Percentiles rank a stretch among this genome's conserved stretches.
Evolutionary conservation across 2,888 invertebrate genomes (phyloP).

Genomic region (Villa cingulata): DNA sequence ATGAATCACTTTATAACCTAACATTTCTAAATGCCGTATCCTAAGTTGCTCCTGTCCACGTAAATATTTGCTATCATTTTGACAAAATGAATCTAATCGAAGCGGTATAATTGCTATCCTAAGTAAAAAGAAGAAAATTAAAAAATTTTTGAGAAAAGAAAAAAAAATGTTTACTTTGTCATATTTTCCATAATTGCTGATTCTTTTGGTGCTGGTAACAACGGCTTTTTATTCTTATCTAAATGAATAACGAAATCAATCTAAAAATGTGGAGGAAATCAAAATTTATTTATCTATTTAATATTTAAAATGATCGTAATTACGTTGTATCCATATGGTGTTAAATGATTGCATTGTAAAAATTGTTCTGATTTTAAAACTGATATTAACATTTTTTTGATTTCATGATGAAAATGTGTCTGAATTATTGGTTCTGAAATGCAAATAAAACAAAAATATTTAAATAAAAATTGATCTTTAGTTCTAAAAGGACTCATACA

Average conservation of each 20-base stretch:
- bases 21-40: slow-evolving; percentile 46
- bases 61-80: slow-evolving; percentile 37
- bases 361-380: slow-evolving; percentile 25
- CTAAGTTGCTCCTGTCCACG: slow-evolving; percentile 41
- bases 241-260: slow-evolving; percentile 35
- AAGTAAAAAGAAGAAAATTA: no score
- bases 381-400: slow-evolving; percentile 20
- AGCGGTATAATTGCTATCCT: slow-evolving; percentile 38
- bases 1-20: slow-evolving; percentile 45
- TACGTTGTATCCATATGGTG: slow-evolving; percentile 34
- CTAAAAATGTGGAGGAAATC: slow-evolving; percentile 13
- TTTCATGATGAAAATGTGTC: slow-evolving; percentile 22
- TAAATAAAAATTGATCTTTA: no score
- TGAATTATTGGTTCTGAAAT: slow-evolving; percentile 15
- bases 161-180: slow-evolving; percentile 31
- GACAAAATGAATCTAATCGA: slow-evolving; percentile 34
- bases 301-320: neutral
- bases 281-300: no score
- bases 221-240: slow-evolving; percentile 24
- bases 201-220: slow-evolving; percentile 24
- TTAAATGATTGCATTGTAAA: slow-evolving; percentile 30
- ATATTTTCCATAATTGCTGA: slow-evolving; percentile 23
- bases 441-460: neutral
- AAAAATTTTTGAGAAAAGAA: neutral
- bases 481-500: no score